Evolutionary conservation across 2,888 invertebrate species (phyloP), one percentile per base, ranked within the genome.

Genomic region (Stictocephala bisonia): DNA sequence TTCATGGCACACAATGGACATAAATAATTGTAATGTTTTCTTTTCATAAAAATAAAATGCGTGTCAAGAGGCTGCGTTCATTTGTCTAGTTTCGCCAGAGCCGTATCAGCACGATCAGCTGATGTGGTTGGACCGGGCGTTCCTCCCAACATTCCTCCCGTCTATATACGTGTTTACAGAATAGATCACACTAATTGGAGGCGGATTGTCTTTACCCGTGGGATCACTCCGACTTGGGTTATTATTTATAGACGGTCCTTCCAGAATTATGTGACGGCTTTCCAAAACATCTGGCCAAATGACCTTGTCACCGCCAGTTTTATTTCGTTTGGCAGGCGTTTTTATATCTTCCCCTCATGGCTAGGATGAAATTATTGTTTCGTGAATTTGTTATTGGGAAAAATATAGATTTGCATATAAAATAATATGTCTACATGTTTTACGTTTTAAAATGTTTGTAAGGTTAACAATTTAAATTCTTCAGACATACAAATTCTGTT

Each of bases 11-110:
- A 64, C 64, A 64, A 64, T 64, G 44, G 27, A 44, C 64, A 64
- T 64, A 64, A 64, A 64, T 64, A 64, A 64, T 64, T 64, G 64
- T 64, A 44, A 64, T 60, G 60, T 60, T 60, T 51, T 60, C 60
- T 64, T 64, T 64, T 64, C 64, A 64, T 64, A 64, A 64, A 64
- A 64, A 64, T 64, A 64, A 64, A 64, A 44, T 64, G 44, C 27
- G 26, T 40, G 11, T 18, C 40, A 20, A 15, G 4, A 6, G 41
- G 44, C 2, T 40, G 41, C 27, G 64, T 60, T 60, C 60, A 64
- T 64, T 64, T 64, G 64, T 64, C 64, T 64, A 64, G 64, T 64
- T 64, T 64, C 24, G 64, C 64, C 64, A 44, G n/a, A n/a, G 64
- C 15, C 3, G 51, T 60, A 60, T 60, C 60, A 24, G 40, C 35